Evolutionary conservation across 2,888 invertebrate genomes (phyloP), one percentile per base, ranked within the genome.

Genomic region (Agrochola litura): DNA sequence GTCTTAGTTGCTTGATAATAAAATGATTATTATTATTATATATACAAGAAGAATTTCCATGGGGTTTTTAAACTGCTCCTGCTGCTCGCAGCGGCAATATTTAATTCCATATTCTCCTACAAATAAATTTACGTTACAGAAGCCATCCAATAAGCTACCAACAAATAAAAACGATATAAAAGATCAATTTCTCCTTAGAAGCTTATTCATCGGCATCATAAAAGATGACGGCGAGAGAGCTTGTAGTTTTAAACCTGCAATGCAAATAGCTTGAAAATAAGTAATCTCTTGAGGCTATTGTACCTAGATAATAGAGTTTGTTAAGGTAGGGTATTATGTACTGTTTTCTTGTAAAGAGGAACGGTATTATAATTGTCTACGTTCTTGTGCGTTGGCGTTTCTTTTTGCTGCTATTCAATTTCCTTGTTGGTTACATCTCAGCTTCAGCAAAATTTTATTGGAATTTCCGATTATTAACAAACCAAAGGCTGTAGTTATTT

Each of bases 101-200:
- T 46, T 81, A 64, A 74, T 81, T 81, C 56, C 81, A 74, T 64
- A 25, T 22, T 75, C 63, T 56, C n/a, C 37, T 54, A 76, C 6
- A 65, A 82, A 65, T 65, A 82, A 76, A 82, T 79, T 76, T 54
- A 66, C 54, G 14, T 30, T 64, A 77, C 37, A 25, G 19, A 10
- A 58, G 82, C 79, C 61, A 37, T 64, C 56, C 37, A 82, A 77
- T 77, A 79, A 52, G 37, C 43, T 16, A 52, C 37, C 14, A 60
- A 69, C 56, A 65, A 82, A 85, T 82, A 85, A 85, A 85, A 84
- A 77, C 73, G 12, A 19, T 54, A 77, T 58, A 75, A 82, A 78
- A 86, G 73, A 82, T 78, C 58, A 86, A 82, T 86, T 86, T 77
- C 58, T 83, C 25, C 61, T 75, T 77, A 78, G 77, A 65, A 43